Base-by-base conservation (phyloP, 2,888 invertebrate species). In the Drosophila siamana region DNA sequence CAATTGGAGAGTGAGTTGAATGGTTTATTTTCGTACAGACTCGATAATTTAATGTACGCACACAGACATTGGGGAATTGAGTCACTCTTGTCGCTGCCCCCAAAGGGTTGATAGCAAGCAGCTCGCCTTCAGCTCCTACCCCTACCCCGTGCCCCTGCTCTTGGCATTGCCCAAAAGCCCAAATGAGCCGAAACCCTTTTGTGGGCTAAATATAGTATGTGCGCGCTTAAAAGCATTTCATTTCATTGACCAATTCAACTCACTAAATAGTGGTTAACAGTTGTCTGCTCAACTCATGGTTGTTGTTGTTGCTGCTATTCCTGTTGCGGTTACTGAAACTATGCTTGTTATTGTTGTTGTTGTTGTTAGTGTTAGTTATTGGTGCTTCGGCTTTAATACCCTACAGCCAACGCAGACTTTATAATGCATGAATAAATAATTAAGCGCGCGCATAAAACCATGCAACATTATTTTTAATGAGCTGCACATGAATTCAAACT, bases 21-120 rank as follows among this genome's bases (percentile, higher is more conserved):
- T 64, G 47, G 69, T 67, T 78, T 87, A 87, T 88, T 83, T 83
- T 69, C 60, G 86, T 83, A 62, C 52, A 62, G 68, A 73, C 74
- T 87, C 82, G 73, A 82, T 85, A 79, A 70, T 69, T 76, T 79
- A 79, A 79, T 82, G 74, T 54, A 62, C 47, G 44, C 69, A 69
- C 65, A 43, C 28, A 24, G n/a, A n/a, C 46, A 55, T 43, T 64
- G 60, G 56, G 67, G 75, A 66, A 62, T 62, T 26, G 24, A 46
- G 36, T 24, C 15, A 22, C 43, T 16, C 19, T 19, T 19, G 19
- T 19, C 19, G 19, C 19, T 26, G 6, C 13, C 44, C 60, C 57
- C 13, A 56, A 60, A 59, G 70, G 65, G 51, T 56, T 66, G 47
- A 66, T 56, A 59, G 44, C 40, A 22, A 30, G 11, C n/a, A 24